These are phyloP conservation scores for Myiotriccus ornatus DNA, from an alignment of 2,797 vertebrate species.

Conservation along the genomic window DNA sequence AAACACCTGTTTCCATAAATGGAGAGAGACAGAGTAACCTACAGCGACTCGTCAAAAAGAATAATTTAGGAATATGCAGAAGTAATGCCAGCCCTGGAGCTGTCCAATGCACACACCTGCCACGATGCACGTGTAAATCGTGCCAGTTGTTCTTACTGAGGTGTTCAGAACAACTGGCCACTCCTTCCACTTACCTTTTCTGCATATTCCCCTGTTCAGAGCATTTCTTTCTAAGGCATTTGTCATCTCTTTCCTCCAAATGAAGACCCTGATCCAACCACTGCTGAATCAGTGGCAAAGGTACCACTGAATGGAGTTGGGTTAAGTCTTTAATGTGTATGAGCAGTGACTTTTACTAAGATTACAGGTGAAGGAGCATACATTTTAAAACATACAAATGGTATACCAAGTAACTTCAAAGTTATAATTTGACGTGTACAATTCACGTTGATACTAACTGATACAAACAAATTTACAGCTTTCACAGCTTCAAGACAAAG, in stretches of 20 bases:
- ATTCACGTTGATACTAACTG: background rate
- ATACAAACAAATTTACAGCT: background rate
- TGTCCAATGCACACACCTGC: background rate
- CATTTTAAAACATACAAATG: background rate
- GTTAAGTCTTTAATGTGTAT: background rate
- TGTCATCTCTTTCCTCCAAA: background rate
- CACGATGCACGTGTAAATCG: background rate
- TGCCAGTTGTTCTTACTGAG: background rate
- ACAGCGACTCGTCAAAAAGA: background rate
- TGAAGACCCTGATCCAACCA: background rate
- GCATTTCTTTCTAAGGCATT: background rate
- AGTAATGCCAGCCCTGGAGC: background rate
- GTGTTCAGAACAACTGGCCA: background rate
- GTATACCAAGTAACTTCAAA: background rate
- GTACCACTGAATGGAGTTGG: background rate
- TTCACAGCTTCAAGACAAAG: background rate
- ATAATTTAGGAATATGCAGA: background rate
- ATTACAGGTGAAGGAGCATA: background rate
- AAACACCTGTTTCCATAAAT: background rate
- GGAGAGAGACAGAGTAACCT: background rate
- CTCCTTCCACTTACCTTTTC: background rate
- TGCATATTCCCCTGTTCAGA: background rate
- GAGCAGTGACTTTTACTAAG: background rate
- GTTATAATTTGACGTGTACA: background rate
- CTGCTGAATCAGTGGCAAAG: background rate